Percentiles rank a stretch among this genome's conserved stretches.
These are phyloP conservation scores for Sialia sialis DNA, from an alignment of 2,113 vertebrate genomes.

Conservation along the genomic window DNA sequence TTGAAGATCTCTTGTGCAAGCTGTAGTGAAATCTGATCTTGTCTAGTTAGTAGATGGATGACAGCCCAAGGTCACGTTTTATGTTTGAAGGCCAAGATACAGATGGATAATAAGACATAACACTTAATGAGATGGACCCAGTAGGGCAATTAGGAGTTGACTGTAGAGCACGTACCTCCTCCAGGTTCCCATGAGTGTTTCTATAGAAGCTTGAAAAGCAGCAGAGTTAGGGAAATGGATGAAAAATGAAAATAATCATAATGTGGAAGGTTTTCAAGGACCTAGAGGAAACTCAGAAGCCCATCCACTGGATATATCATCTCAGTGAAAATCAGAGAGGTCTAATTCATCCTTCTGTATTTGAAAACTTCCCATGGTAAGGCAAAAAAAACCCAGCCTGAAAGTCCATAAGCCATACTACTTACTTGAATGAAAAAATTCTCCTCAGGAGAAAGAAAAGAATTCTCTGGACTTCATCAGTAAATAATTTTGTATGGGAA, in stretches of 20 bases:
- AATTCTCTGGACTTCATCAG: neutral
- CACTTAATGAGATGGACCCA: conserved; percentile 7
- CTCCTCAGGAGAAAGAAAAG: neutral
- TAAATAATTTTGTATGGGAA: neutral
- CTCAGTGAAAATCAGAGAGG: neutral
- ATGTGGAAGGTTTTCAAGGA: neutral
- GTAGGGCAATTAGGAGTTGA: conserved; percentile 34
- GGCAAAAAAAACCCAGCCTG: neutral
- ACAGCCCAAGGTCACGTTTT: neutral
- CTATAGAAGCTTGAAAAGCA: neutral
- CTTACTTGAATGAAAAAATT: neutral
- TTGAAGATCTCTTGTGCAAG: neutral
- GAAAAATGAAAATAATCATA: neutral
- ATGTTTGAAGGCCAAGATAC: neutral
- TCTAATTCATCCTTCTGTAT: neutral
- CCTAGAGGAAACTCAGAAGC: neutral
- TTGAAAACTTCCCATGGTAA: neutral
- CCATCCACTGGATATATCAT: neutral
- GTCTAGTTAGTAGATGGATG: neutral
- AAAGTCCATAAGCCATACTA: neutral
- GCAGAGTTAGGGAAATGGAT: neutral
- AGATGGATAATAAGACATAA: conserved; percentile 13
- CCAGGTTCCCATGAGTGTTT: neutral
- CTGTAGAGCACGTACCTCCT: neutral
- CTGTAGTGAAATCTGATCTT: neutral